These are phyloP conservation scores for Channa maculata DNA, from an alignment of 2,113 vertebrate genomes.

Conservation along the genomic window DNA sequence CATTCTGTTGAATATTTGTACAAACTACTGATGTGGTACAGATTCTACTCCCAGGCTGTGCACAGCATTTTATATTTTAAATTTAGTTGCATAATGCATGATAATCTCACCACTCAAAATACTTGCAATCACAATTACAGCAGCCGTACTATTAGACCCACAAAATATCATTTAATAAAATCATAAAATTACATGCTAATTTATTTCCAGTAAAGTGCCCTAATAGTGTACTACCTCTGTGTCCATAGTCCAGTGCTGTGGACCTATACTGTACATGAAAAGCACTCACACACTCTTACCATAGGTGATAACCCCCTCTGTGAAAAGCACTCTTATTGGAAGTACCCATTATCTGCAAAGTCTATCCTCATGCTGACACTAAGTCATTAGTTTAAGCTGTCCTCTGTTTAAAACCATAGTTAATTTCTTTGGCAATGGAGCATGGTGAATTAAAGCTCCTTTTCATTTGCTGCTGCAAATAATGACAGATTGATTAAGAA, in stretches of 20 bases:
- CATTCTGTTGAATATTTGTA: not conserved
- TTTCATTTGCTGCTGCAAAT: slow-evolving; percentile 51
- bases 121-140: slow-evolving; percentile 50
- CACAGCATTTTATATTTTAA: slow-evolving; percentile 36
- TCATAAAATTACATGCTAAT: slow-evolving; percentile 75
- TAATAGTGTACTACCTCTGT: slow-evolving; percentile 70
- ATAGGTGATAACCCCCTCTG: slow-evolving; percentile 78
- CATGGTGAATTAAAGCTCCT: slow-evolving; percentile 45
- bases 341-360: slow-evolving; percentile 80
- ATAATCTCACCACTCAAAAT: slow-evolving; percentile 38
- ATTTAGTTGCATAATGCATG: slow-evolving; percentile 47
- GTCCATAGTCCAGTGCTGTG: slow-evolving; percentile 65
- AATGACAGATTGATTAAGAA: slow-evolving; percentile 11
- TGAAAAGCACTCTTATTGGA: slow-evolving; percentile 80
- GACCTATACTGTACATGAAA: slow-evolving; percentile 69
- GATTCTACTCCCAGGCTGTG: slow-evolving; percentile 9
- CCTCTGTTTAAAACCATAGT: slow-evolving; percentile 71
- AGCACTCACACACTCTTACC: slow-evolving; percentile 80
- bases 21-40: not conserved
- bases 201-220: slow-evolving; percentile 72
- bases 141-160: slow-evolving; percentile 54
- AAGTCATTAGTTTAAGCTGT: slow-evolving; percentile 80
- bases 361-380: slow-evolving; percentile 73
- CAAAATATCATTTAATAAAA: slow-evolving; percentile 75
- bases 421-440: slow-evolving; percentile 62